Evolutionary conservation across 2,797 vertebrate genomes (phyloP).

Genomic region (Tachyglossus aculeatus): DNA sequence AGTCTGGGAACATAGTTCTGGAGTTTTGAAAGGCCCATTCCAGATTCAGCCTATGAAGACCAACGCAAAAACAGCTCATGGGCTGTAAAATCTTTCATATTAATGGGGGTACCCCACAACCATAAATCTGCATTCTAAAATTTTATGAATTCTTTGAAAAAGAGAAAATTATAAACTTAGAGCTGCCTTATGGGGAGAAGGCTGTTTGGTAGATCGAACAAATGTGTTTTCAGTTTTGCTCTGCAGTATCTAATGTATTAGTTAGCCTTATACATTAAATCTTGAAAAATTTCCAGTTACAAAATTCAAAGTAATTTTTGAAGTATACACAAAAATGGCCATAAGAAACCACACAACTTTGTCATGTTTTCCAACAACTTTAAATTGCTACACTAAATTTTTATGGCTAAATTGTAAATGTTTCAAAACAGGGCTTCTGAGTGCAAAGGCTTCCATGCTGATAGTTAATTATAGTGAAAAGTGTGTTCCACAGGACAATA

Average conservation of each 20-base stretch:
- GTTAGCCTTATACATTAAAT: background rate
- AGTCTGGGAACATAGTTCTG: conserved; percentile 7
- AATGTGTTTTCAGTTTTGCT: no score
- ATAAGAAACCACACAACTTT: background rate
- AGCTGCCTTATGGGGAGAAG: background rate
- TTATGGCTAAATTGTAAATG: background rate
- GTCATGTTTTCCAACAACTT: background rate
- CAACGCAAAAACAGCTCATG: background rate
- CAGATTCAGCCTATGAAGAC: background rate
- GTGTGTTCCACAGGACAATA: no score
- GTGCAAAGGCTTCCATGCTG: background rate
- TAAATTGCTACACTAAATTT: background rate
- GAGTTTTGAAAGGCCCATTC: background rate
- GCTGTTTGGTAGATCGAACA: background rate
- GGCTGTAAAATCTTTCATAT: background rate
- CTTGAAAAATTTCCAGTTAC: background rate
- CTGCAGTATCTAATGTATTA: background rate
- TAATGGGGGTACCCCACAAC: background rate
- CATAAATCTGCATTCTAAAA: background rate
- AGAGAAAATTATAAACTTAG: background rate
- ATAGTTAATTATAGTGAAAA: background rate
- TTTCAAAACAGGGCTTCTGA: background rate
- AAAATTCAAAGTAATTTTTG: background rate
- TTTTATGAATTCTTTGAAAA: background rate
- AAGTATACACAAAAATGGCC: background rate